A percentile compares a stretch with the other conserved stretches of the same genome.
Evolutionary conservation across 2,888 invertebrate species (phyloP).

Genomic region (Yponomeuta malinellus): DNA sequence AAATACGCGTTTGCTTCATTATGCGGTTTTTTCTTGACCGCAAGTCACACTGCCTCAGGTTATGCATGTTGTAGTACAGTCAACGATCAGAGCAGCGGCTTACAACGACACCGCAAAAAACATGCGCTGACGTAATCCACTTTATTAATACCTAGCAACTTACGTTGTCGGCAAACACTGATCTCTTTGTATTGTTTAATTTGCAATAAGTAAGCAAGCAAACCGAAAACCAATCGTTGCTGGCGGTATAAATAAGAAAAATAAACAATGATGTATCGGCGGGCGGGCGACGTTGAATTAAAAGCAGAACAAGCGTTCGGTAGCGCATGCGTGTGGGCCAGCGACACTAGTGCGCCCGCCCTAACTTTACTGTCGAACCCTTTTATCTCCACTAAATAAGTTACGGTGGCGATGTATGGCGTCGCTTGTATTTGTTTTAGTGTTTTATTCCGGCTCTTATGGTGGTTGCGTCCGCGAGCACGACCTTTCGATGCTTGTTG

Average conservation of each 20-base stretch:
- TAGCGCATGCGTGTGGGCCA: slow-evolving; percentile 10
- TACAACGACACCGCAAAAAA: too few species aligned
- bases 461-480: slow-evolving; percentile 26
- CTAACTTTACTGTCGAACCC: slow-evolving; percentile 14
- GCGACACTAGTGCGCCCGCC: slow-evolving; percentile 11
- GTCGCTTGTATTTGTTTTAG: slow-evolving; percentile 35
- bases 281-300: slow-evolving; percentile 3
- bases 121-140: too few species aligned
- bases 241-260: not conserved
- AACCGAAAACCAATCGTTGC: not conserved
- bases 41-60: not conserved
- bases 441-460: slow-evolving; percentile 26
- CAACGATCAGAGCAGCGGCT: not conserved
- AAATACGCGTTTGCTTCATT: not conserved
- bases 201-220: not conserved
- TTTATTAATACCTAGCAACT: too few species aligned
- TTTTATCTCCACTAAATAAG: slow-evolving; percentile 32
- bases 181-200: too few species aligned
- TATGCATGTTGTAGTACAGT: not conserved
- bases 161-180: too few species aligned
- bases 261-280: not conserved
- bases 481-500: slow-evolving; percentile 24
- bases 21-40: not conserved
- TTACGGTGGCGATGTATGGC: slow-evolving; percentile 22
- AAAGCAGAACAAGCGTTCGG: not conserved